A percentile compares a stretch with the other conserved stretches of the same genome.
Conservation (phyloP, 2,888 invertebrate species). For the Spilarctia lutea region DNA sequence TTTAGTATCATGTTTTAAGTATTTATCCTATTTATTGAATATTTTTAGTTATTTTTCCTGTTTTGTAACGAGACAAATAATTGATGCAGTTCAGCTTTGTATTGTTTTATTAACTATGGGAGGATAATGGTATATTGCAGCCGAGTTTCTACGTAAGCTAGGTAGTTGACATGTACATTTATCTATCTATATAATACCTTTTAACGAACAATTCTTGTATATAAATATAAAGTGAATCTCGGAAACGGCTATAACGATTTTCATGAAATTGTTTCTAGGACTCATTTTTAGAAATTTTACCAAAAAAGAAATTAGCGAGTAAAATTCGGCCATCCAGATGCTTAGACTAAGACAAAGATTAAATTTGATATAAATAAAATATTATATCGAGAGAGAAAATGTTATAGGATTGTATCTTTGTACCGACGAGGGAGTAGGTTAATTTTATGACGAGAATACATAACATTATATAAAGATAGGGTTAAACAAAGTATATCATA, state of each 20-base stretch:
- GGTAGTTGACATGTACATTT: neutral
- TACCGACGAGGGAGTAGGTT: no score
- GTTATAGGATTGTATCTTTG: neutral
- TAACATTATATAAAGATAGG: neutral
- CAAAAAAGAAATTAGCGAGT: no score
- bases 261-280: no score
- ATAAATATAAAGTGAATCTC: no score
- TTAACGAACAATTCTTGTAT: no score
- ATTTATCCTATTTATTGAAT: neutral
- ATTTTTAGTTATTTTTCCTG: constrained; percentile 21
- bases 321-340: no score
- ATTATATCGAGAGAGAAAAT: neutral
- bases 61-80: constrained; percentile 9
- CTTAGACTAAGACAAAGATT: neutral
- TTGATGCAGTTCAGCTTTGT: neutral
- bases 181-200: no score
- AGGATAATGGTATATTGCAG: constrained; percentile 7
- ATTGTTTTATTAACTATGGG: constrained; percentile 6
- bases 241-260: no score
- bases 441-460: constrained; percentile 7
- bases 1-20: constrained; percentile 7
- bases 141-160: neutral
- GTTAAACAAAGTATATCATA: neutral
- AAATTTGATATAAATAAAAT: neutral
- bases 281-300: no score